These are phyloP conservation scores for Anas flavirostris DNA, from an alignment of 2,797 vertebrate genomes.

Conservation along the genomic window DNA sequence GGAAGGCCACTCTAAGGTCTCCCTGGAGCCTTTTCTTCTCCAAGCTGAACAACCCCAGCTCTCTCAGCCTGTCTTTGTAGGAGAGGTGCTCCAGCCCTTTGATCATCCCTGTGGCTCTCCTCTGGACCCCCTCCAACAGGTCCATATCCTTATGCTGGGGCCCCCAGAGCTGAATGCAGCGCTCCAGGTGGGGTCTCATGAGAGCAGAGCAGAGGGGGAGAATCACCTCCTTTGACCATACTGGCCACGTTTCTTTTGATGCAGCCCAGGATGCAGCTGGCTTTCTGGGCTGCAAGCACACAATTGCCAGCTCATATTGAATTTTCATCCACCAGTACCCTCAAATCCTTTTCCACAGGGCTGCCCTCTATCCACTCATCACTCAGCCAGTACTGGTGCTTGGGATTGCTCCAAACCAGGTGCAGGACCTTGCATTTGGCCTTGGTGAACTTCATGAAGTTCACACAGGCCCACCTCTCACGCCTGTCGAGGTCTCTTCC, in stretches of 20 bases:
- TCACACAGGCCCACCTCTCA: background rate
- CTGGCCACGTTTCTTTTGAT: background rate
- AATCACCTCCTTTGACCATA: background rate
- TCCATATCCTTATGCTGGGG: background rate
- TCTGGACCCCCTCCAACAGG: background rate
- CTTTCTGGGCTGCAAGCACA: background rate
- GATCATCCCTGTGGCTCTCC: background rate
- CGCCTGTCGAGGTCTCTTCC: background rate
- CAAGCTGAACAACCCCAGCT: background rate
- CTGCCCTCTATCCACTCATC: background rate
- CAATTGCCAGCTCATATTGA: background rate
- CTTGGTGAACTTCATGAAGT: background rate
- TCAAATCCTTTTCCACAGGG: background rate
- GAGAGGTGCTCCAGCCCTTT: background rate
- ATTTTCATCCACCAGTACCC: background rate
- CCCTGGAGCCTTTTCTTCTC: background rate
- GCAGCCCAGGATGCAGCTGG: background rate
- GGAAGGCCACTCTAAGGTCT: background rate
- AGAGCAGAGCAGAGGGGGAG: background rate
- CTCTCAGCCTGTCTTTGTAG: background rate
- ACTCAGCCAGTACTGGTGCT: background rate
- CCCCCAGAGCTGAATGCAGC: background rate
- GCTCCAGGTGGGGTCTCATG: background rate
- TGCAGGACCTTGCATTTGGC: background rate
- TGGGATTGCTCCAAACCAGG: background rate